Evolutionary conservation across 2,113 vertebrate genomes (phyloP).

Genomic region (Percopsis transmontana): DNA sequence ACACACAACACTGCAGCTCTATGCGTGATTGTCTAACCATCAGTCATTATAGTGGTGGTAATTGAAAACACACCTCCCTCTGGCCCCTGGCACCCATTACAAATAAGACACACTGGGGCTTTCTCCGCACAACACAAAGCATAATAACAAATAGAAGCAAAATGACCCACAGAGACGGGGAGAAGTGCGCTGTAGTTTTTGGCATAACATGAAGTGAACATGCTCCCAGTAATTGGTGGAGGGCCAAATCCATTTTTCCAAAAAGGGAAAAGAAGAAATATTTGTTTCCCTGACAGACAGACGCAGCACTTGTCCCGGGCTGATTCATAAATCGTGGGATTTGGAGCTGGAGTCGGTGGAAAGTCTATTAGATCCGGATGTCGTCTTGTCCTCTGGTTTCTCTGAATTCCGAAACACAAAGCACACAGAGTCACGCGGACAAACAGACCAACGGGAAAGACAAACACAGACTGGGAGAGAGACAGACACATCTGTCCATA

Average conservation of each 20-base stretch:
- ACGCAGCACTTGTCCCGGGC: conserved; percentile 55
- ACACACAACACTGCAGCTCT: conserved; percentile 45
- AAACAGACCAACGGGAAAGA: not conserved
- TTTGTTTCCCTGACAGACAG: conserved; percentile 67
- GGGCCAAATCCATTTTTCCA: conserved; percentile 65
- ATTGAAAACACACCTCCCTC: conserved; percentile 75
- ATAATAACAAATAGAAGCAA: conserved; percentile 67
- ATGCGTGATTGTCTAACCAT: conserved; percentile 71
- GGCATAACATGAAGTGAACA: conserved; percentile 68
- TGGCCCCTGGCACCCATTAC: conserved; percentile 65
- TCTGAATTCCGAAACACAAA: conserved; percentile 48
- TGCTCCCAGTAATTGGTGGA: conserved; percentile 56
- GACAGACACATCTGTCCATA: not conserved
- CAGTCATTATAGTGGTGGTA: conserved; percentile 69
- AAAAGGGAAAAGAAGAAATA: conserved; percentile 61
- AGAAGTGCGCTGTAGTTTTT: conserved; percentile 67
- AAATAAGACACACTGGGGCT: conserved; percentile 62
- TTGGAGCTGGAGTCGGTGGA: conserved; percentile 61
- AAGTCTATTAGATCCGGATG: conserved; percentile 68
- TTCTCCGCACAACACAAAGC: conserved; percentile 63
- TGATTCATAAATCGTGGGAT: conserved; percentile 68
- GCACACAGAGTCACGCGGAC: conserved; percentile 31
- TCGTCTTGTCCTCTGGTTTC: conserved; percentile 57
- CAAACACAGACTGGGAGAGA: not conserved
- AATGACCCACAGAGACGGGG: conserved; percentile 51